Evolutionary conservation across 2,113 vertebrate species (phyloP).

Genomic region (Halichoerus grypus): DNA sequence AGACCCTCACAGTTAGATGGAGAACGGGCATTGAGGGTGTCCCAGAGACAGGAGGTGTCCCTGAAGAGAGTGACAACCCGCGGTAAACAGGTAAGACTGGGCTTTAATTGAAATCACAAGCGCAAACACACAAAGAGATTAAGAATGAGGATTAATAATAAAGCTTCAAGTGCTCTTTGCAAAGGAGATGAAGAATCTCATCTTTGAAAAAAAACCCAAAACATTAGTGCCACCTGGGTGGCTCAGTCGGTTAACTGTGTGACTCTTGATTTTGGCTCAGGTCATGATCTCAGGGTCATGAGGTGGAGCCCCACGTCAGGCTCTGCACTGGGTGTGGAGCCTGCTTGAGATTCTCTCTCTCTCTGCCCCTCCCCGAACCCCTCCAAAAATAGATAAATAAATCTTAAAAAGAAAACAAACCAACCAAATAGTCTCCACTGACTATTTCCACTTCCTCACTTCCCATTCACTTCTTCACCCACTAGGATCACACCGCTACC

Average conservation of each 20-base stretch:
- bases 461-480: not conserved
- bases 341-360: not conserved
- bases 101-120: not conserved
- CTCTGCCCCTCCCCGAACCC: not conserved
- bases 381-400: not conserved
- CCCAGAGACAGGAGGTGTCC: not conserved
- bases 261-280: not conserved
- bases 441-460: not conserved
- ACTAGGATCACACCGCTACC: fast-evolving
- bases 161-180: not conserved
- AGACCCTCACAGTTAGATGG: not conserved
- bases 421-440: not conserved
- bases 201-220: not conserved
- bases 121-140: not conserved
- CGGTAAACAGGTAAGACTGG: not conserved
- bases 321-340: not conserved
- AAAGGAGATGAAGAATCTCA: not conserved
- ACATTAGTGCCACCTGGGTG: not conserved
- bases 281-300: not conserved
- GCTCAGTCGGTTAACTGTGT: not conserved
- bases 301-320: not conserved
- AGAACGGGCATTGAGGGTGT: not conserved
- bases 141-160: not conserved
- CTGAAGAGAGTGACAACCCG: not conserved
- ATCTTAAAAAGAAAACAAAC: not conserved